Evolutionary conservation across 2,888 invertebrate species (phyloP).

Genomic region (Scaptomyza flava): DNA sequence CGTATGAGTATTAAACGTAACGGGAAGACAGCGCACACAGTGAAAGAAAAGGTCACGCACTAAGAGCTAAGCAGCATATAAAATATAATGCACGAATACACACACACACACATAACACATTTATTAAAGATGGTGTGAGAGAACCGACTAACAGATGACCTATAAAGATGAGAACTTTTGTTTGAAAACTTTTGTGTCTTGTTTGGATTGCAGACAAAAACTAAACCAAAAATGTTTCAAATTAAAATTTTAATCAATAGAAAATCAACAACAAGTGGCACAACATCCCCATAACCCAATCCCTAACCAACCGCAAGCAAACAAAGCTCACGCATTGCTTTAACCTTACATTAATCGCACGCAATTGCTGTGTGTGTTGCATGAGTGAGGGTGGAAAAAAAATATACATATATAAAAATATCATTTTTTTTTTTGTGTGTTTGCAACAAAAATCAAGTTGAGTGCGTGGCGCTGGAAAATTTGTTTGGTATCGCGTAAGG

Average conservation of each 20-base stretch:
- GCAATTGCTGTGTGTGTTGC: conserved; percentile 12
- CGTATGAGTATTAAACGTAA: conserved; percentile 19
- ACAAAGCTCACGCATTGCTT: conserved; percentile 40
- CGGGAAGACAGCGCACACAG: conserved; percentile 37
- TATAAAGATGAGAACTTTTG: background rate
- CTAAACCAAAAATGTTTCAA: background rate
- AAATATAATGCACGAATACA: conserved; percentile 56
- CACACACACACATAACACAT: conserved; percentile 14
- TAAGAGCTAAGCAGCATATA: conserved; percentile 76
- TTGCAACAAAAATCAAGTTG: conserved; percentile 79
- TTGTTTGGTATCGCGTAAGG: conserved; percentile 62
- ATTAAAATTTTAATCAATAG: conserved; percentile 36
- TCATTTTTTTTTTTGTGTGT: conserved; percentile 23
- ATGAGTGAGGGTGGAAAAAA: conserved; percentile 20
- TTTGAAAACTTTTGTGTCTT: no score
- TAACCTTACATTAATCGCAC: conserved; percentile 73
- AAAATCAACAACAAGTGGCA: conserved; percentile 51
- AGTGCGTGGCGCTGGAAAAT: conserved; percentile 74
- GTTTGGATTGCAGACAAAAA: background rate
- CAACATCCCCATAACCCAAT: background rate
- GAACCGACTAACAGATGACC: conserved; percentile 12
- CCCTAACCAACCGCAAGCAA: conserved; percentile 19
- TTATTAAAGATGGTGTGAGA: background rate
- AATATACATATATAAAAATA: conserved; percentile 37
- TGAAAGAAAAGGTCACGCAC: conserved; percentile 78